These are phyloP conservation scores for Sparus aurata DNA, from an alignment of 2,797 vertebrate species.

Conservation along the genomic window DNA sequence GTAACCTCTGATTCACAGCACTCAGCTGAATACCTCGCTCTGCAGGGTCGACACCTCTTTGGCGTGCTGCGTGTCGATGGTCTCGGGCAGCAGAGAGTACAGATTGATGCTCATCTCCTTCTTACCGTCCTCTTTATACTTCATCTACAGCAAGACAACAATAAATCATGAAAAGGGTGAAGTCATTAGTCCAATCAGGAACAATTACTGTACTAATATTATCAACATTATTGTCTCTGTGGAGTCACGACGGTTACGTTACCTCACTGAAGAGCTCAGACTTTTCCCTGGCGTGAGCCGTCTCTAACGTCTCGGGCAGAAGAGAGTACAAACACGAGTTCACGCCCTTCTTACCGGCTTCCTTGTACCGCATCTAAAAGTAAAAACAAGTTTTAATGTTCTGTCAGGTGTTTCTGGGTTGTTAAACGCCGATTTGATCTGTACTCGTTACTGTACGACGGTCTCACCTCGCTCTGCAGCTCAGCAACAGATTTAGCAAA, in stretches of 20 bases:
- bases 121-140: constrained; percentile 90
- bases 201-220: neutral
- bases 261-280: constrained; percentile 90
- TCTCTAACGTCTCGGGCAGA: constrained; percentile 80
- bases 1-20: neutral
- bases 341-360: constrained; percentile 59
- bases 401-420: no score
- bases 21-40: constrained; percentile 67
- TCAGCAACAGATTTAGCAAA: constrained; percentile 56
- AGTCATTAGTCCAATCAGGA: no score
- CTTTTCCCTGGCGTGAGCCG: constrained; percentile 75
- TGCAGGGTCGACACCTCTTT: constrained; percentile 66
- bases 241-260: accelerated
- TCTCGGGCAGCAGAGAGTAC: constrained; percentile 77
- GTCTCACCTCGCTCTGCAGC: constrained; percentile 78
- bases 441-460: no score
- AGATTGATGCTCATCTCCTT: constrained; percentile 73
- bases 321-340: constrained; percentile 69
- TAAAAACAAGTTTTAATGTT: neutral
- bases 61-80: constrained; percentile 70
- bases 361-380: constrained; percentile 72
- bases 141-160: constrained; percentile 77
- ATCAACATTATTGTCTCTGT: neutral
- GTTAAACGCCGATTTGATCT: no score
- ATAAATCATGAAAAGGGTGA: no score